phyloP scores from a whole-genome alignment of 2,113 vertebrate genomes.

The Gadus macrocephalus region DNA sequence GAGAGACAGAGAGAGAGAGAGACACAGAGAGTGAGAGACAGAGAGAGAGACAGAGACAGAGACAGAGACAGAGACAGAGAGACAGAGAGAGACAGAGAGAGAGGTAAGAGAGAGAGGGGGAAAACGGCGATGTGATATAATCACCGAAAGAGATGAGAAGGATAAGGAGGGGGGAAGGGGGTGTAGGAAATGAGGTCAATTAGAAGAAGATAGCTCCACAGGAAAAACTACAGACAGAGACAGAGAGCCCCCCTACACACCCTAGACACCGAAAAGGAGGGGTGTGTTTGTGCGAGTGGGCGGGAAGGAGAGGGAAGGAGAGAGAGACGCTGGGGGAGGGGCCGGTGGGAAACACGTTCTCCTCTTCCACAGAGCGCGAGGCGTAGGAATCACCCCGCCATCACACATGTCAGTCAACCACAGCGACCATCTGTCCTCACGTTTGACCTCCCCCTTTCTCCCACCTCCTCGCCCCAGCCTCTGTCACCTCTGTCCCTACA shows the following conservation, averaged over 20 bases:
- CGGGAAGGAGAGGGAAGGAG: not conserved
- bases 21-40: no score
- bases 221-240: not conserved
- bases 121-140: no score
- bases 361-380: conserved; percentile 10
- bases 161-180: no score
- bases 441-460: not conserved
- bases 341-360: not conserved
- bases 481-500: conserved; percentile 39
- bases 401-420: conserved; percentile 7
- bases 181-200: no score
- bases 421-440: not conserved
- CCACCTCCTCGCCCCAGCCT: conserved; percentile 26
- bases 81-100: no score
- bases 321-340: not conserved
- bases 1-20: no score
- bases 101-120: no score
- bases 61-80: no score
- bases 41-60: no score
- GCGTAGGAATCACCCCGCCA: not conserved
- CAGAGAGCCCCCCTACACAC: not conserved
- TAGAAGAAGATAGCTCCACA: not conserved
- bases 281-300: not conserved
- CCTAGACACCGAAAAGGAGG: not conserved
- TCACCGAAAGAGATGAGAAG: no score